A percentile compares a stretch with the other conserved stretches of the same genome.
Conservation (phyloP, 2,797 vertebrate species). For the Pseudopleuronectes americanus region DNA sequence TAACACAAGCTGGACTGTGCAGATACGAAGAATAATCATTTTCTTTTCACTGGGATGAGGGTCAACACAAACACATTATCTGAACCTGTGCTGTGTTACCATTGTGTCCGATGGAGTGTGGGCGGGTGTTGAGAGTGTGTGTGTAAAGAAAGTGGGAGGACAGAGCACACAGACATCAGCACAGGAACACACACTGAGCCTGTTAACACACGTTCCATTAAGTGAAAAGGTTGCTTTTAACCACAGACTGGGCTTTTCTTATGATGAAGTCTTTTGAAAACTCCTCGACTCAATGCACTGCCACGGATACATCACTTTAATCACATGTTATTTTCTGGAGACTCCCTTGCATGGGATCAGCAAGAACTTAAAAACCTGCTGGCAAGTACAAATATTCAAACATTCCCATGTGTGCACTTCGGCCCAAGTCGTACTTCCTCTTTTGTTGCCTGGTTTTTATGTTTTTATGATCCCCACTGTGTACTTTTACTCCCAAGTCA, state of each 20-base stretch:
- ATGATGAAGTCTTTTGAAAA: constrained; percentile 18
- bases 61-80: constrained; percentile 64
- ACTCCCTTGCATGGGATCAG: constrained; percentile 16
- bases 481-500: constrained; percentile 46
- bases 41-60: constrained; percentile 53
- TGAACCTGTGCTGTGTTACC: constrained; percentile 36
- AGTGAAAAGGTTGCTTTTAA: constrained; percentile 31
- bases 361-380: not conserved
- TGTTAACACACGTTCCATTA: constrained; percentile 9
- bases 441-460: constrained; percentile 52
- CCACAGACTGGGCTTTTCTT: not conserved
- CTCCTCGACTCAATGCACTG: no score
- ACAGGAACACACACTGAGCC: constrained; percentile 21
- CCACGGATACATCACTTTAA: not conserved
- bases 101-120: constrained; percentile 55
- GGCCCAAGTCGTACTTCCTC: constrained; percentile 54
- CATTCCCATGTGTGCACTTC: constrained; percentile 30
- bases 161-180: constrained; percentile 32
- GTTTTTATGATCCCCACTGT: constrained; percentile 63
- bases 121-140: constrained; percentile 56
- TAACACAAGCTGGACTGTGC: constrained; percentile 17
- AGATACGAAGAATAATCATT: constrained; percentile 36
- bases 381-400: constrained; percentile 19
- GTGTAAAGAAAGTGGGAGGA: constrained; percentile 64
- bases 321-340: not conserved